Evolutionary conservation across 2,888 invertebrate genomes (phyloP).

Genomic region (Eupithecia abbreviata): DNA sequence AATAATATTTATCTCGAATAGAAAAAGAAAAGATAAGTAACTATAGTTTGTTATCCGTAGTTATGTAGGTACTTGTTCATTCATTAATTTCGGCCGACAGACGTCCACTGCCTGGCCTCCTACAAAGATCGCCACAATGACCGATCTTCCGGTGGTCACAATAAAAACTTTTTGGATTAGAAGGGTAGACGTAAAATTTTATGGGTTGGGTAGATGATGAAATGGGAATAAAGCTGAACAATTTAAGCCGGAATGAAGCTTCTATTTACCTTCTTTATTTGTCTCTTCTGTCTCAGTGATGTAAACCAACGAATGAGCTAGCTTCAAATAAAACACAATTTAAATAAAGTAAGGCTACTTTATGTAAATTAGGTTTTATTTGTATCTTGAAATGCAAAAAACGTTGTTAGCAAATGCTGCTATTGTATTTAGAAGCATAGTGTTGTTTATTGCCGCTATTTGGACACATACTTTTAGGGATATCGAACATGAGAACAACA

Average conservation of each 20-base stretch:
- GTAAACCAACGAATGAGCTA: not conserved
- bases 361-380: too few species aligned
- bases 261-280: not conserved
- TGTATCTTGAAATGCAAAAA: not conserved
- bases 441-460: not conserved
- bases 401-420: not conserved
- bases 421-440: not conserved
- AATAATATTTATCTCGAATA: not conserved
- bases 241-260: not conserved
- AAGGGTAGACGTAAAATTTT: too few species aligned
- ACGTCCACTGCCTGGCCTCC: not conserved
- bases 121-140: not conserved
- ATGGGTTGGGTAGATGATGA: not conserved
- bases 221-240: not conserved
- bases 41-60: not conserved
- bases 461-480: not conserved
- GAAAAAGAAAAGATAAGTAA: not conserved
- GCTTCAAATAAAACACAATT: not conserved
- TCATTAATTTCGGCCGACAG: not conserved
- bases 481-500: not conserved
- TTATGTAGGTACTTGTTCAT: not conserved
- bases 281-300: not conserved
- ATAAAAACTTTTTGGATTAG: too few species aligned
- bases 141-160: too few species aligned
- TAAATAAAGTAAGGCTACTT: too few species aligned